Evolutionary conservation across 1,140 invertebrate species (phyloP).

Genomic region (Diabrotica virgifera): DNA sequence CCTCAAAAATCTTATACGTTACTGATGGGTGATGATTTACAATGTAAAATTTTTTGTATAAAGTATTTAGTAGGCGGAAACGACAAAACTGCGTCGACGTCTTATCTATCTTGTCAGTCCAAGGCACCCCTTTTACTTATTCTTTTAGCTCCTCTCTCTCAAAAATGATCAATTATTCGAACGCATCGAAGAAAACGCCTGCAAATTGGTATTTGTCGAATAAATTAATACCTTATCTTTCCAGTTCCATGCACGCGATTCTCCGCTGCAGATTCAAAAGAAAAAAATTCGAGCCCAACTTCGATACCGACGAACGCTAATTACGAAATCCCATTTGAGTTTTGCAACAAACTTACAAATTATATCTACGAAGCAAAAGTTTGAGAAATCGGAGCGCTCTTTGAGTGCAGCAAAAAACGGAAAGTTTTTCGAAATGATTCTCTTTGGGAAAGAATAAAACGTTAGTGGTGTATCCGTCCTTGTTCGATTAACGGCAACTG

Average conservation of each 20-base stretch:
- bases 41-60: too few species aligned
- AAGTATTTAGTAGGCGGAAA: too few species aligned
- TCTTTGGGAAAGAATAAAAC: too few species aligned
- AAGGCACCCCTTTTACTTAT: background rate
- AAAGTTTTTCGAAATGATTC: too few species aligned
- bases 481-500: too few species aligned
- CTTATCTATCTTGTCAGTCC: too few species aligned
- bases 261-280: slow-evolving; percentile 1
- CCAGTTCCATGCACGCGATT: slow-evolving; percentile 9
- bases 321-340: slow-evolving; percentile 24
- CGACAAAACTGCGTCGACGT: too few species aligned
- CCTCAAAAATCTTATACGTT: too few species aligned
- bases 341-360: slow-evolving; percentile 23
- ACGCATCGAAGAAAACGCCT: background rate
- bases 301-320: slow-evolving; percentile 16
- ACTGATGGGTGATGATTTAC: too few species aligned
- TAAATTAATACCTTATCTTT: slow-evolving; percentile 27
- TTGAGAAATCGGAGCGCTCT: too few species aligned
- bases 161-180: background rate
- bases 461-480: too few species aligned
- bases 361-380: slow-evolving; percentile 8
- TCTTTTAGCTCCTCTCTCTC: background rate
- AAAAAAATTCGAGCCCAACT: slow-evolving; percentile 11
- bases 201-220: slow-evolving; percentile 17
- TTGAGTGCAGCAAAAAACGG: too few species aligned